phyloP scores from a whole-genome alignment of 35 echinoderm and acorn worm species.

The Ptychodera flava region DNA sequence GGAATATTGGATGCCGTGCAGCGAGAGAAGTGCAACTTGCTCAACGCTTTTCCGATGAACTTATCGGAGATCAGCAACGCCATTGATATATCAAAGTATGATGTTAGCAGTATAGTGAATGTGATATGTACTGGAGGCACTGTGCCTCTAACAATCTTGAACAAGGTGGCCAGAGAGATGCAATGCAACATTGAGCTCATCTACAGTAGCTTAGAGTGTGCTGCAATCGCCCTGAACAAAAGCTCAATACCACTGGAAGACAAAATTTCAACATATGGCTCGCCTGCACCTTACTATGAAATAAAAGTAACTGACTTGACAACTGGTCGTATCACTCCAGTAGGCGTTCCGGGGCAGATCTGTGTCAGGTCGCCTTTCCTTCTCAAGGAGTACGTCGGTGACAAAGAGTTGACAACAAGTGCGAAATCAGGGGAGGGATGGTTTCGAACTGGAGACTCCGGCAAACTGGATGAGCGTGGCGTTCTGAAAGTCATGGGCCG shows the following conservation, averaged over 20 bases:
- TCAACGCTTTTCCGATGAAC: not conserved
- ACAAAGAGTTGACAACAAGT: not conserved
- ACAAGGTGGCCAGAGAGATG: not conserved
- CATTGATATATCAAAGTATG: not conserved
- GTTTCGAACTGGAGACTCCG: not conserved
- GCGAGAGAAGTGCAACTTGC: not conserved
- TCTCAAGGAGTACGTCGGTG: not conserved
- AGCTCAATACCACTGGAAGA: not conserved
- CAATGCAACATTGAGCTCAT: not conserved
- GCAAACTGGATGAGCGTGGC: not conserved
- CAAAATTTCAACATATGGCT: not conserved
- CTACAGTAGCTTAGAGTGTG: not conserved
- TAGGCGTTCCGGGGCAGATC: not conserved
- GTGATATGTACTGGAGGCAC: not conserved
- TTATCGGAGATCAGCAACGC: not conserved
- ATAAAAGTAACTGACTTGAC: not conserved
- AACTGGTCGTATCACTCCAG: not conserved
- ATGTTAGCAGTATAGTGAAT: not conserved
- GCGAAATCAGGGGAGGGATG: not conserved
- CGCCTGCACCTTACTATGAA: not conserved
- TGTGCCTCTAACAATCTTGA: not conserved
- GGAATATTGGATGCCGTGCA: not conserved
- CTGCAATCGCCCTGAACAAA: not conserved
- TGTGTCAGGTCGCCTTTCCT: not conserved
- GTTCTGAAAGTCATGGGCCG: not conserved